These are phyloP conservation scores for Cheilosia soror DNA, from an alignment of 2,888 invertebrate genomes.

Conservation along the genomic window DNA sequence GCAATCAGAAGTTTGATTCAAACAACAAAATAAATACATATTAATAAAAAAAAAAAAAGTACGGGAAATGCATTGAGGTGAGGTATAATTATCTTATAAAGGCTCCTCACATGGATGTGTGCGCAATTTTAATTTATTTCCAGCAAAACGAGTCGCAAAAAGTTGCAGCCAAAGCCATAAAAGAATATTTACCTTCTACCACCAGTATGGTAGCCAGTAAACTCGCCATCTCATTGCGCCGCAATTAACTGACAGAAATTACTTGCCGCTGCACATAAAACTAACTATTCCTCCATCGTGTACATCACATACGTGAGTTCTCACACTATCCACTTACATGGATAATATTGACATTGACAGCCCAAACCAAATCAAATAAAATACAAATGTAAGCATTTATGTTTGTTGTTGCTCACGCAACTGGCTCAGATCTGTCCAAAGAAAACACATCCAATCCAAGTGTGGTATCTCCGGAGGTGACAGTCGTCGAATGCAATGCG, in stretches of 20 bases:
- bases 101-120: conserved; percentile 53
- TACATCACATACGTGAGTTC: conserved; percentile 22
- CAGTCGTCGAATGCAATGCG: conserved; percentile 28
- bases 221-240: conserved; percentile 64
- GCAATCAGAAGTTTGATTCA: conserved; percentile 64
- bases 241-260: conserved; percentile 64
- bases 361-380: conserved; percentile 48
- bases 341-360: conserved; percentile 37
- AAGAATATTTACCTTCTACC: conserved; percentile 60
- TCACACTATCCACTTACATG: conserved; percentile 15
- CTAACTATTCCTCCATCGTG: background rate
- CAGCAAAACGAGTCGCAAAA: conserved; percentile 39
- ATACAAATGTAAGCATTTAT: conserved; percentile 36
- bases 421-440: conserved; percentile 28
- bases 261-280: conserved; percentile 52
- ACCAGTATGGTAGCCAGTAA: conserved; percentile 31
- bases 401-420: conserved; percentile 27
- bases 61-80: conserved; percentile 71
- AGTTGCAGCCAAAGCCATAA: conserved; percentile 44
- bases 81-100: conserved; percentile 62
- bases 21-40: conserved; percentile 32
- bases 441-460: conserved; percentile 30
- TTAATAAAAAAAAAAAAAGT: conserved; percentile 18
- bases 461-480: conserved; percentile 39
- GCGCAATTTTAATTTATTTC: conserved; percentile 74